These are phyloP conservation scores for Acanthurus leucopareius DNA, from an alignment of 2,797 vertebrate species.

Conservation along the genomic window DNA sequence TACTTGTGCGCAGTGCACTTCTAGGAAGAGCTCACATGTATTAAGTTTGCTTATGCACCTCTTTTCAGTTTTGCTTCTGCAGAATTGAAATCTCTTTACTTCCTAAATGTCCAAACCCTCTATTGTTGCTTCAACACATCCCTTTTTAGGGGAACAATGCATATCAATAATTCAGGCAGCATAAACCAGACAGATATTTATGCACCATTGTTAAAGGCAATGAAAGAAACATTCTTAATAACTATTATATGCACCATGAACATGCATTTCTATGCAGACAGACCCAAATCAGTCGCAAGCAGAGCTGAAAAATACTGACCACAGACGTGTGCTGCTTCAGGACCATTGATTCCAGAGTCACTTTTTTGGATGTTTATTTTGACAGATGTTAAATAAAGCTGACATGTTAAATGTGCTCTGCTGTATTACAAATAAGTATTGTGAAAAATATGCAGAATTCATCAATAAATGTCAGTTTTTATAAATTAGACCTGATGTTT, in stretches of 20 bases:
- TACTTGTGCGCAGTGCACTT: neutral
- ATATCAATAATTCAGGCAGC: too few relatives aligned
- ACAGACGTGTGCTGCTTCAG: neutral
- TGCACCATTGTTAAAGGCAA: neutral
- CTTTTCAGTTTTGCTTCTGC: constrained; percentile 35
- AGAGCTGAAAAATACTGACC: neutral
- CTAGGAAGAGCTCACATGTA: constrained; percentile 32
- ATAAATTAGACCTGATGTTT: neutral
- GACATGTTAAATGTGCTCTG: neutral
- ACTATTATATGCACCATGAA: neutral
- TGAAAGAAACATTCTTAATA: neutral
- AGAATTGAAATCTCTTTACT: constrained; percentile 1
- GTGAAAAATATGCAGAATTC: neutral
- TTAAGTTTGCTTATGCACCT: neutral
- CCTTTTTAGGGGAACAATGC: neutral
- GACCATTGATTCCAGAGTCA: neutral
- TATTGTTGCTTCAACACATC: neutral
- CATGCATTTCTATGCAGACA: neutral
- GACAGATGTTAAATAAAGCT: neutral
- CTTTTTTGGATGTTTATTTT: neutral
- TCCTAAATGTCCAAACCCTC: constrained; percentile 21
- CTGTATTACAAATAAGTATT: neutral
- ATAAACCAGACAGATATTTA: neutral
- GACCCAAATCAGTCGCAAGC: neutral
- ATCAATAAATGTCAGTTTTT: neutral